A percentile compares a stretch with the other conserved stretches of the same genome.
Conservation (phyloP, 2,888 invertebrate genomes). For the Saturnia pavonia region DNA sequence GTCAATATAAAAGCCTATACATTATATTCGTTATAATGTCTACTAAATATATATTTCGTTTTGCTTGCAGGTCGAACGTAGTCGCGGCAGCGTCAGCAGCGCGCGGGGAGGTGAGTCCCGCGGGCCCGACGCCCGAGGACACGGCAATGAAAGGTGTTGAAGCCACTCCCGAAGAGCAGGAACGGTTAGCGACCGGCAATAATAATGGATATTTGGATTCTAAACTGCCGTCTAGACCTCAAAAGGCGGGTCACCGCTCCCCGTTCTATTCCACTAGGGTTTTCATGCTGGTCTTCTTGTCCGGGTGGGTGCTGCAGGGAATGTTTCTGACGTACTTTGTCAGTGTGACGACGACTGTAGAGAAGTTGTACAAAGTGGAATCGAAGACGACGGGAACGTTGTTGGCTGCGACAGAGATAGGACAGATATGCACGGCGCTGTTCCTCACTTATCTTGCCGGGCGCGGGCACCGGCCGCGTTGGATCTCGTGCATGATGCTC, state of each 20-base stretch:
- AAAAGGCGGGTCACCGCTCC: conserved; percentile 82
- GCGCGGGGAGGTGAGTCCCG: conserved; percentile 66
- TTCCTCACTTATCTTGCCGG: conserved; percentile 94
- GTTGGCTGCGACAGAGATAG: conserved; percentile 95
- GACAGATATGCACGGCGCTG: conserved; percentile 94
- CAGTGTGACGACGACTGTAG: conserved; percentile 95
- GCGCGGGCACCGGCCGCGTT: conserved; percentile 94
- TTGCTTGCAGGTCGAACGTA: conserved; percentile 68
- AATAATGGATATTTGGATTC: conserved; percentile 90
- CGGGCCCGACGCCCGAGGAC: conserved; percentile 66
- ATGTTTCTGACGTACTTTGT: conserved; percentile 98
- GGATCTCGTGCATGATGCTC: conserved; percentile 97
- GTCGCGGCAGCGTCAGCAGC: conserved; percentile 59
- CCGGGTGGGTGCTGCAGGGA: conserved; percentile 93
- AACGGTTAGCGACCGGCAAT: conserved; percentile 76
- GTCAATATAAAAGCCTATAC: conserved; percentile 37
- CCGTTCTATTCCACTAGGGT: conserved; percentile 92
- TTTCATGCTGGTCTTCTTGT: conserved; percentile 93
- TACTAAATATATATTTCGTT: conserved; percentile 41
- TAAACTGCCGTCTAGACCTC: conserved; percentile 82
- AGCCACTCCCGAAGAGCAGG: conserved; percentile 77
- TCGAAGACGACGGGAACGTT: conserved; percentile 95
- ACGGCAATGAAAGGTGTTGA: conserved; percentile 77
- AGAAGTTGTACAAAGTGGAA: conserved; percentile 95
- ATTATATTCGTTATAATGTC: conserved; percentile 22